Percentiles rank a stretch among this genome's conserved stretches.
These are phyloP conservation scores for Chrysogorgia sp. DNA, from an alignment of 92 coral and sea anemone genomes.

Conservation along the genomic window DNA sequence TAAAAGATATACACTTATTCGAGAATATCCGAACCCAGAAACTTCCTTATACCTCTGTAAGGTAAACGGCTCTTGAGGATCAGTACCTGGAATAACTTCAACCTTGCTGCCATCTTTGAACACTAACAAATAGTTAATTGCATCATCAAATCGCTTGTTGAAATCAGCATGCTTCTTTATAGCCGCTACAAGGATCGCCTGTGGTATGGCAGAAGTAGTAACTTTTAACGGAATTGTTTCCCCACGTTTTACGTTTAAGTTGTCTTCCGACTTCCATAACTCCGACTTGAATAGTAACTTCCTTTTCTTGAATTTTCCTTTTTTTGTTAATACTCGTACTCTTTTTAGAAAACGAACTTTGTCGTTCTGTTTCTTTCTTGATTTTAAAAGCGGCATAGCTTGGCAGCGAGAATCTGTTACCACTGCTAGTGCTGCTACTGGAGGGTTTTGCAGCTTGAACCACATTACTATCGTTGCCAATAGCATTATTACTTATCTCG, in stretches of 20 bases:
- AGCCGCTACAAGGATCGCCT: conserved; percentile 50
- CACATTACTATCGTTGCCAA: conserved; percentile 3
- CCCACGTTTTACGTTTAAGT: conserved; percentile 60
- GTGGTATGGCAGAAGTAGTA: conserved; percentile 50
- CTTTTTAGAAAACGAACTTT: conserved; percentile 28
- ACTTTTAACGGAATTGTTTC: conserved; percentile 50
- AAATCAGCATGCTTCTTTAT: conserved; percentile 58
- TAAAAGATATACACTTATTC: conserved; percentile 57
- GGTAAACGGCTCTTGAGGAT: conserved; percentile 57
- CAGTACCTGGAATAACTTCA: conserved; percentile 58
- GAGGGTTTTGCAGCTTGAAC: neutral
- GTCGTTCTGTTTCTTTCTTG: conserved; percentile 43
- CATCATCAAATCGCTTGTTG: conserved; percentile 56
- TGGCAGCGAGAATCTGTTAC: conserved; percentile 33
- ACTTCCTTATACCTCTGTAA: conserved; percentile 59
- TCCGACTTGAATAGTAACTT: conserved; percentile 60
- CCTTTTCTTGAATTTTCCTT: no score
- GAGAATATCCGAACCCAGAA: conserved; percentile 62
- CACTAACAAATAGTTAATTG: conserved; percentile 7
- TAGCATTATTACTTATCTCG: conserved; percentile 1
- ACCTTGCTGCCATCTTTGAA: conserved; percentile 65
- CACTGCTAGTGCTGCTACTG: no score
- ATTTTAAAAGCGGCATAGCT: conserved; percentile 50
- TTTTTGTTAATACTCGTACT: conserved; percentile 15
- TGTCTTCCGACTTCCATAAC: conserved; percentile 57